Conservation (phyloP, 30 jellyfish, hydroid and myxozoan species). For the Mastigias papua region DNA sequence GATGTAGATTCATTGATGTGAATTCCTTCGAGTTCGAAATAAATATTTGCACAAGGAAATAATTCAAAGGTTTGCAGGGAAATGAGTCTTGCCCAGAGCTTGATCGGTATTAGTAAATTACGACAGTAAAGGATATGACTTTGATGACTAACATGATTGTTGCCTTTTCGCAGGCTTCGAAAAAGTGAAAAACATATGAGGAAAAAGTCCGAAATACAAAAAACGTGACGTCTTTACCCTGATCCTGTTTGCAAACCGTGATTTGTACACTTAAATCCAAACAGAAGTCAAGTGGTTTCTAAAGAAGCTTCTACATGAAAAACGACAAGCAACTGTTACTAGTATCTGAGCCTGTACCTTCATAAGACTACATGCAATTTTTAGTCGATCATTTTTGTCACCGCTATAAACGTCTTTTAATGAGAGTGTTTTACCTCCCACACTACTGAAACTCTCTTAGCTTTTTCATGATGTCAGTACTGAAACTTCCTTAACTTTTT, state of each 20-base stretch:
- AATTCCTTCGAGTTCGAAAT: background rate
- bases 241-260: background rate
- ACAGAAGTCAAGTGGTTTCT: background rate
- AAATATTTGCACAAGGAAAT: background rate
- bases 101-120: background rate
- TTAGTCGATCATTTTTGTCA: no score
- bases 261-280: background rate
- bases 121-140: conserved; percentile 10
- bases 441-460: no score
- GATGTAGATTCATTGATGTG: background rate
- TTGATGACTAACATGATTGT: background rate
- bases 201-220: background rate
- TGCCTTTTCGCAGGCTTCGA: background rate
- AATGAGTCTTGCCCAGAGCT: background rate
- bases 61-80: background rate
- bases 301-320: background rate
- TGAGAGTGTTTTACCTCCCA: no score
- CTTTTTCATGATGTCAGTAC: no score
- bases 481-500: no score
- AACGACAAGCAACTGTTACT: no score
- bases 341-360: no score
- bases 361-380: no score
- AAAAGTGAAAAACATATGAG: background rate
- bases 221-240: background rate
- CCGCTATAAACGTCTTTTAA: no score